Evolutionary conservation across 92 coral and sea anemone species (phyloP).

Genomic region (Meandrina meandrites): DNA sequence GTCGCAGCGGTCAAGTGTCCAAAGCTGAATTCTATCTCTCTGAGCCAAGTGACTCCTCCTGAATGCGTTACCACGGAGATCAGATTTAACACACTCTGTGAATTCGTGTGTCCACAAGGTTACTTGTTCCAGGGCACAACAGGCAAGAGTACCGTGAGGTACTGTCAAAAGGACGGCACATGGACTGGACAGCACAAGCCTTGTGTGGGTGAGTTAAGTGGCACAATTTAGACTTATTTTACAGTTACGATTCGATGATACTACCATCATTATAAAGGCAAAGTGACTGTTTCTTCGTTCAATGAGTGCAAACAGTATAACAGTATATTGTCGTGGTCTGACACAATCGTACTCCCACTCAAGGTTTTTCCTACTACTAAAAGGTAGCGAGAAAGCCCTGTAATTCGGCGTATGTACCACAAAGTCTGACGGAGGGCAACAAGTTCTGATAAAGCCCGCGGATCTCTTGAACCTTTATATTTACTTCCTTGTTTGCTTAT

Average conservation of each 20-base stretch:
- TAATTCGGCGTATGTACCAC: too few relatives aligned
- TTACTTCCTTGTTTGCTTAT: not conserved
- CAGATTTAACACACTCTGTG: slow-evolving; percentile 62
- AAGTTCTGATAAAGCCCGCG: too few relatives aligned
- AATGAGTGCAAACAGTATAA: too few relatives aligned
- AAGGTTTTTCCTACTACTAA: too few relatives aligned
- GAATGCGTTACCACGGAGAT: slow-evolving; percentile 74
- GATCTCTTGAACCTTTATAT: not conserved
- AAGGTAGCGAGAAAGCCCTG: too few relatives aligned
- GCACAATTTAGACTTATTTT: too few relatives aligned
- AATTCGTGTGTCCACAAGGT: slow-evolving; percentile 83
- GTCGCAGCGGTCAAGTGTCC: slow-evolving; percentile 83
- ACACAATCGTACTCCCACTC: not conserved
- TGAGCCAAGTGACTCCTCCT: slow-evolving; percentile 75
- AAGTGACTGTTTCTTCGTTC: too few relatives aligned
- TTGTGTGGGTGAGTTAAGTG: slow-evolving; percentile 74
- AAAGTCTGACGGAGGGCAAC: too few relatives aligned
- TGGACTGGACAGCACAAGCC: slow-evolving; percentile 77
- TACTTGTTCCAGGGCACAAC: slow-evolving; percentile 71
- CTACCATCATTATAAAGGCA: too few relatives aligned
- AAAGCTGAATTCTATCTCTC: slow-evolving; percentile 84
- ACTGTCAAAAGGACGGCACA: slow-evolving; percentile 68
- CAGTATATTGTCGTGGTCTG: not conserved
- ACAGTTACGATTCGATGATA: too few relatives aligned
- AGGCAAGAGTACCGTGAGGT: slow-evolving; percentile 46